Evolutionary conservation across 1,140 invertebrate species (phyloP).

Genomic region (Pogonus chalceus): DNA sequence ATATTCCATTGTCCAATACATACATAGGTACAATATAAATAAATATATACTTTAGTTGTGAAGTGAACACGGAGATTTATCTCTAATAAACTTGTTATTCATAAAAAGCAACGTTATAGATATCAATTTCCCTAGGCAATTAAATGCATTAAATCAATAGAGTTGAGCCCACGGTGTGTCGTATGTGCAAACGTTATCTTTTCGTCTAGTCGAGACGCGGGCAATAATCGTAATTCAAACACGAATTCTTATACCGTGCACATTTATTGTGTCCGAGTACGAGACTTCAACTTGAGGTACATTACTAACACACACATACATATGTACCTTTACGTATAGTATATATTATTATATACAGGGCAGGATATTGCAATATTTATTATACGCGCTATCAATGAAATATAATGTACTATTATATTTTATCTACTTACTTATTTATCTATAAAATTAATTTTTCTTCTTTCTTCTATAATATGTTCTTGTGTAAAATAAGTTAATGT

Average conservation of each 20-base stretch:
- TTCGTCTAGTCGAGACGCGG: neutral
- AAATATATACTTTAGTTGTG: too few species aligned
- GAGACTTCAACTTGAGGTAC: neutral
- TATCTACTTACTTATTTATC: too few species aligned
- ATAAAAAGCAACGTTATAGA: neutral
- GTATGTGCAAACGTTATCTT: constrained; percentile 1
- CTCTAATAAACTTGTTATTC: neutral
- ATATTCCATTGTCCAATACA: neutral
- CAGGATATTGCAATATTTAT: too few species aligned
- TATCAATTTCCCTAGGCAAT: neutral
- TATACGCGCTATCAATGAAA: too few species aligned
- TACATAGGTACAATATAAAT: neutral
- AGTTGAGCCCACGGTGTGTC: neutral
- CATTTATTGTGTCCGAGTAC: neutral
- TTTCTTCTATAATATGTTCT: too few species aligned
- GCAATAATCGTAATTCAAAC: constrained; percentile 2
- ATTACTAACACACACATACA: neutral
- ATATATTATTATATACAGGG: too few species aligned
- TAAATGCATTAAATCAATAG: constrained; percentile 1
- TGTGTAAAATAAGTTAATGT: too few species aligned
- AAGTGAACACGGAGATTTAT: too few species aligned
- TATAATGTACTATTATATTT: too few species aligned
- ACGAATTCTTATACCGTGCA: neutral
- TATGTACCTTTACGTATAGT: neutral
- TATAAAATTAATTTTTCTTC: too few species aligned